These are phyloP conservation scores for Pterobdella sp. DNA, from an alignment of 2,888 invertebrate species.

Conservation along the genomic window DNA sequence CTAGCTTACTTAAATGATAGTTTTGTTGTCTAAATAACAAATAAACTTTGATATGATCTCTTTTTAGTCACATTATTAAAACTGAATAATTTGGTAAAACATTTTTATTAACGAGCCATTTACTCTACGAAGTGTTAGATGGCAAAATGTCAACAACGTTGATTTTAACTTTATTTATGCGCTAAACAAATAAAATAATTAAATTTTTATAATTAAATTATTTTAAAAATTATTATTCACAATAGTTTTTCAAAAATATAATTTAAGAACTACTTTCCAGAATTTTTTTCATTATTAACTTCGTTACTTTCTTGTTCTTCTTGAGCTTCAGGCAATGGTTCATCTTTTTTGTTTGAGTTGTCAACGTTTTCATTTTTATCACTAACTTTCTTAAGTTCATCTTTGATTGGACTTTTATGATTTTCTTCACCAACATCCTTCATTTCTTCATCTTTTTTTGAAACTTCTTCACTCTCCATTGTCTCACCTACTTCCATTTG, in stretches of 20 bases:
- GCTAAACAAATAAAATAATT: background rate
- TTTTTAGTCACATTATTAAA: background rate
- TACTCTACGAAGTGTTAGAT: background rate
- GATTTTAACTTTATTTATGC: background rate
- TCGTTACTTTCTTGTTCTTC: background rate
- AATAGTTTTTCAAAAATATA: background rate
- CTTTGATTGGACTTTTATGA: background rate
- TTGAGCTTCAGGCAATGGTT: background rate
- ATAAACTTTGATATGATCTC: background rate
- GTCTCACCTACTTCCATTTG: background rate
- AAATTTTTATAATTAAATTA: background rate
- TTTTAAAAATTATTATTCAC: background rate
- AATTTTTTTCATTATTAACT: background rate
- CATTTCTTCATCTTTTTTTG: background rate
- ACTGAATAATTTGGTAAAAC: background rate
- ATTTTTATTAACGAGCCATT: background rate
- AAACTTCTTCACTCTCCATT: background rate
- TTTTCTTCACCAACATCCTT: background rate
- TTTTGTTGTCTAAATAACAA: background rate
- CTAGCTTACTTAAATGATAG: background rate
- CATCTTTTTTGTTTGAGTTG: background rate
- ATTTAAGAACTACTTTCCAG: background rate
- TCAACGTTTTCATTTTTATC: background rate
- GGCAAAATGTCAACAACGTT: slow-evolving; percentile 1
- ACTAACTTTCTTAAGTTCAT: background rate